Base-by-base conservation (phyloP, 2,888 invertebrate genomes). In the Phragmatobia fuliginosa region DNA sequence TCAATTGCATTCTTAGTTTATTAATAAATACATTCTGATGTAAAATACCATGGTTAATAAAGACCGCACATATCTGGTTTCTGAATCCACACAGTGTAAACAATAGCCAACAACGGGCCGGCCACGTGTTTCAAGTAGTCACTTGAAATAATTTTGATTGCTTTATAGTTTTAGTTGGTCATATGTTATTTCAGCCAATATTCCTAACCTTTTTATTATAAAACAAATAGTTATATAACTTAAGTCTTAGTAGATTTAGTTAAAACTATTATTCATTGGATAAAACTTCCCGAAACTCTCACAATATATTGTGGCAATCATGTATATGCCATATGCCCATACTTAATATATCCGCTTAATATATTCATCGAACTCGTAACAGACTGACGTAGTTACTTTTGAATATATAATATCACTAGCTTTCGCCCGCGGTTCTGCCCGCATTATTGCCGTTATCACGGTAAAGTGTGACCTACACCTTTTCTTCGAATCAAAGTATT, bases 41-140 rank as follows among this genome's bases (percentile, higher is more conserved):
- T n/a, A 63, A 21, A 63, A 63, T n/a, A 14, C 63, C 45, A 32
- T 63, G 49, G 32, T 32, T 63, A n/a, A 32, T 32, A 45, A 31
- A 21, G 45, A 49, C 49, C 49, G 45, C 45, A 63, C 18, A 49
- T 63, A 63, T 63, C 32, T 31, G 32, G 45, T 63, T 63, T 45
- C 63, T 49, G 63, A 32, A 8, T 2, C 7, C 63, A 49, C 63
- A 63, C 49, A 32, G 41, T 32, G 32, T 21, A 49, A 63, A 49
- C 32, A 49, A 49, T 45, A n/a, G 6, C 32, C 32, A 1, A n/a
- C 62, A 62, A 31, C 32, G 32, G 45, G n/a, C 32, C 32, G 45
- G 11, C 14, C 63, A 63, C 63, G 63, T 63, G 63, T 14, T 63
- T 63, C 63, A 32, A 63, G 63, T 49, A 49, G 45, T 6, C 32